These are phyloP conservation scores for Aphelenchoides bicaudatus DNA, from an alignment of 2,888 invertebrate species.

Conservation along the genomic window DNA sequence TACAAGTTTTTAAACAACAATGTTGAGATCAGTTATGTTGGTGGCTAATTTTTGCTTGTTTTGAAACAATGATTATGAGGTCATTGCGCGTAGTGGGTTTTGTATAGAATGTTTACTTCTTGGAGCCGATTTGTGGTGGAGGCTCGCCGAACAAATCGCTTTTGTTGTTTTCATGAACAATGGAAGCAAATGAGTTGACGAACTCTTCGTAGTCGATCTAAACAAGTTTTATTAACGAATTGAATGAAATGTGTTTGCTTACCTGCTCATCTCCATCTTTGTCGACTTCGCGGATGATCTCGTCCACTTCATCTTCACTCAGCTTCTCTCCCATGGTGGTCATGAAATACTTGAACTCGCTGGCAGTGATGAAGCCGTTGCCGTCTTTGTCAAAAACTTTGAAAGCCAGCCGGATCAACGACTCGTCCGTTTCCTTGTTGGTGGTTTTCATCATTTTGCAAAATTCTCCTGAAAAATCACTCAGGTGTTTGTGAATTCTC, in stretches of 20 bases:
- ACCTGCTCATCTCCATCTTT: constrained; percentile 59
- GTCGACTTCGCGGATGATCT: constrained; percentile 60
- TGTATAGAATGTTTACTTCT: no score
- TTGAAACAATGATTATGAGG: no score
- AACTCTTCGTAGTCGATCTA: constrained; percentile 61
- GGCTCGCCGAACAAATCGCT: constrained; percentile 57
- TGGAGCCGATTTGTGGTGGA: no score
- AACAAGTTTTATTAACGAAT: constrained; percentile 17
- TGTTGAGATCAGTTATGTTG: no score
- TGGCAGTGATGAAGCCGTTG: constrained; percentile 58
- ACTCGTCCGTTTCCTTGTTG: constrained; percentile 61
- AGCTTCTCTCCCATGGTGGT: constrained; percentile 57
- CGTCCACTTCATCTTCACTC: constrained; percentile 61
- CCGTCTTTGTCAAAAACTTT: constrained; percentile 38
- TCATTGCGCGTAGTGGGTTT: no score
- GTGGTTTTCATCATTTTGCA: constrained; percentile 61
- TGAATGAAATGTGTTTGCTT: neutral
- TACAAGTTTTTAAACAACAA: no score
- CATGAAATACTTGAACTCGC: constrained; percentile 61
- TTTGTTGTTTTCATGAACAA: constrained; percentile 58
- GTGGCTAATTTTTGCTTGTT: no score
- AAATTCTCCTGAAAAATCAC: constrained; percentile 50
- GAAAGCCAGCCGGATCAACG: constrained; percentile 59
- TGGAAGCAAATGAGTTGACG: constrained; percentile 60
- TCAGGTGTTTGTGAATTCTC: no score